Conservation (phyloP, 2,888 invertebrate species). For the Galerucella calmariensis region DNA sequence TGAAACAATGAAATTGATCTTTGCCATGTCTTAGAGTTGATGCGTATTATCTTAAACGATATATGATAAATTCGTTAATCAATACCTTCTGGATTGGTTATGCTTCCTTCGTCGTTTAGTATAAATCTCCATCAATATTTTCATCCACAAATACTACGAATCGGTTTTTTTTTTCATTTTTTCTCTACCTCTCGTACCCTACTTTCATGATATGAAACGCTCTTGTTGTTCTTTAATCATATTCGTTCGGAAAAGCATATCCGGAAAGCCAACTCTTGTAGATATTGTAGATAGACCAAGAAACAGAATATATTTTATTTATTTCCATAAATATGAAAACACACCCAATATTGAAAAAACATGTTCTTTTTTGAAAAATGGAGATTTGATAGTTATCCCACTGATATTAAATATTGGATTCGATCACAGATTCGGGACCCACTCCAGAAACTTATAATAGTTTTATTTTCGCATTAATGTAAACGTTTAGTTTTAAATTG, state of each 20-base stretch:
- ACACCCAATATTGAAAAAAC: slow-evolving; percentile 15
- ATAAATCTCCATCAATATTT: too few species aligned
- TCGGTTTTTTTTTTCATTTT: neutral
- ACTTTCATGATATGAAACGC: neutral
- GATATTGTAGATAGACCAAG: neutral
- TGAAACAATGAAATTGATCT: too few species aligned
- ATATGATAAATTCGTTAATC: too few species aligned
- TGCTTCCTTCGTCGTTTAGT: too few species aligned
- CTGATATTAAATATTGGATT: slow-evolving; percentile 15
- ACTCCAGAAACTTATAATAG: neutral
- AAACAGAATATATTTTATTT: slow-evolving; percentile 11
- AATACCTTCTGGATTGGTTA: too few species aligned
- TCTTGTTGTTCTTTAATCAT: neutral
- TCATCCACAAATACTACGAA: neutral
- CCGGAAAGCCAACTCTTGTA: slow-evolving; percentile 13
- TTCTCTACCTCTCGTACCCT: neutral
- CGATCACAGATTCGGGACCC: neutral
- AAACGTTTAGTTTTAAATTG: neutral
- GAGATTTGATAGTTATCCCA: slow-evolving; percentile 21
- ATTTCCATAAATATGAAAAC: slow-evolving; percentile 8
- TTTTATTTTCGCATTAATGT: neutral
- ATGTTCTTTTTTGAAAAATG: slow-evolving; percentile 12
- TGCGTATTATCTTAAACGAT: too few species aligned
- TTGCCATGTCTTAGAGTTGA: too few species aligned
- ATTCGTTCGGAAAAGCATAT: slow-evolving; percentile 7